phyloP scores from a whole-genome alignment of 2,113 vertebrate species.

The Nesogale talazaci region DNA sequence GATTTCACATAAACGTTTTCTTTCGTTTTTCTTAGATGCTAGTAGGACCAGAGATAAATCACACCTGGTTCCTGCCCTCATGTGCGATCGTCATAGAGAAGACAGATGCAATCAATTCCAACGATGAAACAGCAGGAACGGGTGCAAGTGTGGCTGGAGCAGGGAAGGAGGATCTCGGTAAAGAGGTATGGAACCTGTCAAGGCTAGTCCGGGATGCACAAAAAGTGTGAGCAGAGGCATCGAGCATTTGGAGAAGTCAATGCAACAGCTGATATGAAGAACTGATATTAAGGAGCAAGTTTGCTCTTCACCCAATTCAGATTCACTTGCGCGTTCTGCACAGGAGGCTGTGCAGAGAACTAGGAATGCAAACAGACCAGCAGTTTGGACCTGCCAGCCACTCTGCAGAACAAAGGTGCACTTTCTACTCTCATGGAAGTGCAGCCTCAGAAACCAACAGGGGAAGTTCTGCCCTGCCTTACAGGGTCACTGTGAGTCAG shows the following conservation, averaged over 20 bases:
- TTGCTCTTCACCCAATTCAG: constrained; percentile 4
- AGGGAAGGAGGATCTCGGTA: background rate
- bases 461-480: too few relatives aligned
- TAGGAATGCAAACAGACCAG: too few relatives aligned
- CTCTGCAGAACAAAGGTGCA: too few relatives aligned
- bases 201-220: background rate
- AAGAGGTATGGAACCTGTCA: background rate
- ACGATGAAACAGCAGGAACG: constrained; percentile 40
- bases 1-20: constrained; percentile 56
- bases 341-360: too few relatives aligned
- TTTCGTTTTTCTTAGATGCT: constrained; percentile 68
- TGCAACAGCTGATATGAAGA: background rate
- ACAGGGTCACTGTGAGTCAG: too few relatives aligned
- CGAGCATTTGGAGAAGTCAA: constrained; percentile 19
- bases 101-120: constrained; percentile 40
- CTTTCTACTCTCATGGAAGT: too few relatives aligned
- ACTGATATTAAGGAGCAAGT: background rate
- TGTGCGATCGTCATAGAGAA: constrained; percentile 25
- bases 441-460: too few relatives aligned
- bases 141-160: background rate
- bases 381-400: too few relatives aligned
- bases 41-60: constrained; percentile 63
- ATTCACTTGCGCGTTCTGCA: constrained; percentile 11
- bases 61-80: constrained; percentile 39
- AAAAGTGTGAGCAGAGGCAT: background rate